A percentile compares a stretch with the other conserved stretches of the same genome.
phyloP scores from a whole-genome alignment of 2,797 vertebrate species.

The Todus mexicanus region DNA sequence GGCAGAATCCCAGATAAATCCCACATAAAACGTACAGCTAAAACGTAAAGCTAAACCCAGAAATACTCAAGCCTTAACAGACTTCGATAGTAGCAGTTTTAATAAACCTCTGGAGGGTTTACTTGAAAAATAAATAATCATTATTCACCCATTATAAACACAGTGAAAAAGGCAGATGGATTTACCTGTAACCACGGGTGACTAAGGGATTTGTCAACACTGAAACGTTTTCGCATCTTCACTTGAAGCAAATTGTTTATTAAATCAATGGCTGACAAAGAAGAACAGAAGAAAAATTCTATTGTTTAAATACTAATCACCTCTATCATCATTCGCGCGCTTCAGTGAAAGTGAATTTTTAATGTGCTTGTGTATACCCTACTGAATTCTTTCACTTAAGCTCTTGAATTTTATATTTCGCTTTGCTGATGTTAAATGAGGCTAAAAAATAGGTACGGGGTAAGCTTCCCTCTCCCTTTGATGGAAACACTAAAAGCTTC shows the following conservation, averaged over 20 bases:
- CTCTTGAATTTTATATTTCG: not conserved
- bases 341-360: not conserved
- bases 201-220: slow-evolving; percentile 97
- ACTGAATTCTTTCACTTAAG: not conserved
- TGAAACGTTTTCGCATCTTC: slow-evolving; percentile 98
- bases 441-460: not conserved
- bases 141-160: not conserved
- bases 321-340: not conserved
- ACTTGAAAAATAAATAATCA: not conserved
- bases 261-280: slow-evolving; percentile 88
- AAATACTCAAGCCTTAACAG: not conserved
- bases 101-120: not conserved
- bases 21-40: too few species aligned
- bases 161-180: not conserved
- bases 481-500: not conserved
- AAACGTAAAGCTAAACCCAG: not conserved
- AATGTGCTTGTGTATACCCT: not conserved
- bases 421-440: not conserved
- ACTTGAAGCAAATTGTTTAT: slow-evolving; percentile 99
- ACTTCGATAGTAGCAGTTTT: not conserved
- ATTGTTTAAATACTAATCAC: not conserved
- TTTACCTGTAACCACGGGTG: slow-evolving; percentile 97
- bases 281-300: slow-evolving; percentile 11
- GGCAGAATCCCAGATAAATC: not conserved
- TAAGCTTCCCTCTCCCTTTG: not conserved